phyloP scores from a whole-genome alignment of 2,888 invertebrate genomes.

The Archips xylosteana region DNA sequence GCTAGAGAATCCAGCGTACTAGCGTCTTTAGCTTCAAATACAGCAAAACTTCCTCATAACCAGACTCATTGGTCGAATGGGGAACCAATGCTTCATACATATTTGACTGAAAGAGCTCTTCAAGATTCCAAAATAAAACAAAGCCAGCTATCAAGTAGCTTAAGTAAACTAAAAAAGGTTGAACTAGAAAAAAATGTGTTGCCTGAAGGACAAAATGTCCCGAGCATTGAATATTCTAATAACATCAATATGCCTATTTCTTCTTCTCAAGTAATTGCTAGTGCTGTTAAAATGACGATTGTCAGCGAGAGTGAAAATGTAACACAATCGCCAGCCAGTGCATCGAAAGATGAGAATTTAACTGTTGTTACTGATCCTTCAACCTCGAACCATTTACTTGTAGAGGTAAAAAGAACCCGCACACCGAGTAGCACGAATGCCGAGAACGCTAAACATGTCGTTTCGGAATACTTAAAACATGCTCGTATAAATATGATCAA shows the following conservation, averaged over 20 bases:
- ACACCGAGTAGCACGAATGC: constrained; percentile 66
- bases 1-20: constrained; percentile 87
- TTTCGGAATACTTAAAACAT: constrained; percentile 88
- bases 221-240: constrained; percentile 49
- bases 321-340: constrained; percentile 45
- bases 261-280: constrained; percentile 50
- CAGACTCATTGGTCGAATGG: constrained; percentile 85
- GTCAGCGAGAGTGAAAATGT: constrained; percentile 51
- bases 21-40: constrained; percentile 87
- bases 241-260: constrained; percentile 50
- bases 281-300: constrained; percentile 52
- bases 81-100: constrained; percentile 89
- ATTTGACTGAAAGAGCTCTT: constrained; percentile 89
- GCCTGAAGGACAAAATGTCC: constrained; percentile 56
- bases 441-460: constrained; percentile 87
- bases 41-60: constrained; percentile 86
- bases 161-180: constrained; percentile 70
- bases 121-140: constrained; percentile 90
- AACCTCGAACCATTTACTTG: constrained; percentile 44
- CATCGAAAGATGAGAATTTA: constrained; percentile 58
- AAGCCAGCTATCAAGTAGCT: constrained; percentile 81
- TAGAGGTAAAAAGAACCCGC: constrained; percentile 61
- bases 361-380: constrained; percentile 51
- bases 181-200: constrained; percentile 67
- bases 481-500: constrained; percentile 80